Conservation (phyloP, 2,888 invertebrate genomes). For the Melieria omissa region DNA sequence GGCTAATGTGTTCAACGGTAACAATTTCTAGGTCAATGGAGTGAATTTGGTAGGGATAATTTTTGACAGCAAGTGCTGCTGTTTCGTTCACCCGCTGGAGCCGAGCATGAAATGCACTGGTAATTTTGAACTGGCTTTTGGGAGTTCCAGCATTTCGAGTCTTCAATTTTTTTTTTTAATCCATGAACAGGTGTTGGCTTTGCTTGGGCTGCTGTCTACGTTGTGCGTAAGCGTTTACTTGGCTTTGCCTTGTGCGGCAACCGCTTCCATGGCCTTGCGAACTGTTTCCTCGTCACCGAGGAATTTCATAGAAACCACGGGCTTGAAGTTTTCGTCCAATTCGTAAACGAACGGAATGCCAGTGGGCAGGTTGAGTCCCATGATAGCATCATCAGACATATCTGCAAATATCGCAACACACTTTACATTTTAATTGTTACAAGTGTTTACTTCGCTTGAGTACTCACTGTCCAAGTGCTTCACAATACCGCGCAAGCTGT, state of each 20-base stretch:
- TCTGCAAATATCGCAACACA: neutral
- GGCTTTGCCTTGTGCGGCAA: constrained; percentile 80
- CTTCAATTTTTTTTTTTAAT: too few relatives aligned
- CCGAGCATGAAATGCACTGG: too few relatives aligned
- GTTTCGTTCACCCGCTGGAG: too few relatives aligned
- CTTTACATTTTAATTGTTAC: neutral
- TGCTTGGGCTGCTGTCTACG: too few relatives aligned
- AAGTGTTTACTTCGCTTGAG: neutral
- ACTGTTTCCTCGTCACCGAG: constrained; percentile 85
- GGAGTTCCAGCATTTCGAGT: too few relatives aligned
- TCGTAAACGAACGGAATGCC: constrained; percentile 86
- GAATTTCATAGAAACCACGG: constrained; percentile 81
- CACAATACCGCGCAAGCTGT: constrained; percentile 87
- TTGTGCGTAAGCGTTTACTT: constrained; percentile 69
- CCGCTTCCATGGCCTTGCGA: constrained; percentile 83
- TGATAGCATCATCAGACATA: constrained; percentile 76
- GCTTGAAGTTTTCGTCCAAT: constrained; percentile 80
- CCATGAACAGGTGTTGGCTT: too few relatives aligned
- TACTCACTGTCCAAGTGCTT: constrained; percentile 85
- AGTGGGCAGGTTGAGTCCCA: constrained; percentile 82
- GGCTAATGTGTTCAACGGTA: too few relatives aligned
- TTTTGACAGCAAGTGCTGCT: too few relatives aligned
- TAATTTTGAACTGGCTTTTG: too few relatives aligned
- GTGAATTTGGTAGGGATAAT: too few relatives aligned
- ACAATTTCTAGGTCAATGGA: too few relatives aligned